These are phyloP conservation scores for Goniozus legneri DNA, from an alignment of 1,140 invertebrate genomes.

Conservation along the genomic window DNA sequence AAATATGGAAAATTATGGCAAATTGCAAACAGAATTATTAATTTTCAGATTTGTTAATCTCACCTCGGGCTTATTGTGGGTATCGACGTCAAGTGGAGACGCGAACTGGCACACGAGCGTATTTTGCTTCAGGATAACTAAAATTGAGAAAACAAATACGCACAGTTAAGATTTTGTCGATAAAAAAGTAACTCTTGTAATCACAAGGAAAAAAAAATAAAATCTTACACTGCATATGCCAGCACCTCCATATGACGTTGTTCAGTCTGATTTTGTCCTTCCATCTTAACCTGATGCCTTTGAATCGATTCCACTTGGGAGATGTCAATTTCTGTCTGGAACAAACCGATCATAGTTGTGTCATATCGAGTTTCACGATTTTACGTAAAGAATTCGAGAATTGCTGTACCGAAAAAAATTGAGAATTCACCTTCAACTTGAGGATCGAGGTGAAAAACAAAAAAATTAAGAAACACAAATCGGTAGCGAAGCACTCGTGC, in stretches of 20 bases:
- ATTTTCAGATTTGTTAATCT: slow-evolving; percentile 42
- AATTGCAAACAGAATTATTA: slow-evolving; percentile 14
- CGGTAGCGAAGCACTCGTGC: too few species aligned
- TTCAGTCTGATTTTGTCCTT: slow-evolving; percentile 99
- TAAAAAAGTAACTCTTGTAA: neutral
- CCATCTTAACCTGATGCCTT: slow-evolving; percentile 92
- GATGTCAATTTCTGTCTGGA: slow-evolving; percentile 95
- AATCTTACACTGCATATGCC: slow-evolving; percentile 98
- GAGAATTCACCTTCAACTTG: too few species aligned
- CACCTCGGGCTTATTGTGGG: slow-evolving; percentile 94
- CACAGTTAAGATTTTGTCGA: too few species aligned
- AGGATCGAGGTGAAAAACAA: too few species aligned
- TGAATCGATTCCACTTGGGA: slow-evolving; percentile 99
- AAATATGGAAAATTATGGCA: slow-evolving; percentile 11
- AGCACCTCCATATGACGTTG: slow-evolving; percentile 99
- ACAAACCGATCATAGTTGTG: too few species aligned
- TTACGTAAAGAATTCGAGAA: too few species aligned
- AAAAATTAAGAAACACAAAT: too few species aligned
- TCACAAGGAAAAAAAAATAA: neutral
- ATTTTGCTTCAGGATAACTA: slow-evolving; percentile 89
- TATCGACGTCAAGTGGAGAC: slow-evolving; percentile 88
- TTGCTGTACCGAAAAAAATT: too few species aligned
- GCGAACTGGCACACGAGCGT: slow-evolving; percentile 94
- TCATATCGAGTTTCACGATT: too few species aligned
- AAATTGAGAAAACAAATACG: slow-evolving; percentile 24